Conservation (phyloP, 2,888 invertebrate genomes). For the Trachelus troglodyta region DNA sequence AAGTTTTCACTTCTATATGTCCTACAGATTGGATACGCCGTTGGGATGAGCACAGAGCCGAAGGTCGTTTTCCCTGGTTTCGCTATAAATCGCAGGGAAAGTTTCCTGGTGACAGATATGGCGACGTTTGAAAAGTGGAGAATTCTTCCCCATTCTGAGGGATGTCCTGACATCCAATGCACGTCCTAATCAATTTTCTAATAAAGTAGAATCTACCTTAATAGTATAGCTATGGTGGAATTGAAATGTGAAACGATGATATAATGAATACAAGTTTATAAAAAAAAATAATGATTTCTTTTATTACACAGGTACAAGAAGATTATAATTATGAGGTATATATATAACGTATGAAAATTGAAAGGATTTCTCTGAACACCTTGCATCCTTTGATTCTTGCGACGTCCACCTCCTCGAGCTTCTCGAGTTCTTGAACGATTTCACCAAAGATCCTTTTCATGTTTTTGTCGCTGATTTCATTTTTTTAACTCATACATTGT, state of each 20-base stretch:
- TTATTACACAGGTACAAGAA: slow-evolving; percentile 59
- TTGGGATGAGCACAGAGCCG: slow-evolving; percentile 48
- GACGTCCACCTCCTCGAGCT: background rate
- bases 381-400: slow-evolving; percentile 13
- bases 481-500: background rate
- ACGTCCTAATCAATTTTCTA: background rate
- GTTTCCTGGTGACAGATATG: slow-evolving; percentile 46
- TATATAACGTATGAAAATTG: slow-evolving; percentile 28
- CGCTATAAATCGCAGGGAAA: slow-evolving; percentile 38
- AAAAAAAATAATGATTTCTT: slow-evolving; percentile 47
- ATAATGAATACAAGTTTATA: slow-evolving; percentile 3
- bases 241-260: background rate
- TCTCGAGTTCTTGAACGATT: slow-evolving; percentile 8
- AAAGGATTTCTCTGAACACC: slow-evolving; percentile 8
- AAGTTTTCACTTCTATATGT: slow-evolving; percentile 49
- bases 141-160: background rate
- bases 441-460: background rate
- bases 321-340: slow-evolving; percentile 49
- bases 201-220: background rate
- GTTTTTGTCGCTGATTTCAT: background rate
- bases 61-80: slow-evolving; percentile 45
- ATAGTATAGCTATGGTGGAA: background rate
- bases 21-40: slow-evolving; percentile 49
- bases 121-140: slow-evolving; percentile 9
- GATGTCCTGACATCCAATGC: background rate